Conservation (phyloP, 2,888 invertebrate species). For the Stenolophus ochropezus region DNA sequence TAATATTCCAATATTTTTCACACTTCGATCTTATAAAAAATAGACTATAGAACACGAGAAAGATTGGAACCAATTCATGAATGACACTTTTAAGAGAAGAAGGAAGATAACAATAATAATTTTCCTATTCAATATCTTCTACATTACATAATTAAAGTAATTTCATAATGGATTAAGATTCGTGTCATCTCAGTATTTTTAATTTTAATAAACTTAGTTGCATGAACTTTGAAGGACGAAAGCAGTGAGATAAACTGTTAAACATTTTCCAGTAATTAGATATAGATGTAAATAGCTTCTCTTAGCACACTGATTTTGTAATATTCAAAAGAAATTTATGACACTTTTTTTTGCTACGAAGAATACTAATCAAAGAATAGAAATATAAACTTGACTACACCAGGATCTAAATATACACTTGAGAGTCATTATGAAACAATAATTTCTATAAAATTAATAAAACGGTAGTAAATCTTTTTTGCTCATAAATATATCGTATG, state of each 20-base stretch:
- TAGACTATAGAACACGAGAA: too few species aligned
- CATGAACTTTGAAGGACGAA: background rate
- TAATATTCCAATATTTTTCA: too few species aligned
- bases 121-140: background rate
- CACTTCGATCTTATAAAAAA: too few species aligned
- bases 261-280: background rate
- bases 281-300: background rate
- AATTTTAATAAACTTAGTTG: background rate
- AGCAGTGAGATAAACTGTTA: conserved; percentile 3
- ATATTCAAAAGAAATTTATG: conserved; percentile 5
- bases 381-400: background rate
- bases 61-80: too few species aligned
- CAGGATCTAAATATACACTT: conserved; percentile 9
- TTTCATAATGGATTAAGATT: background rate
- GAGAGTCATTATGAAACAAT: conserved; percentile 5
- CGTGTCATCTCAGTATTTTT: background rate
- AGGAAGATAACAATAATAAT: too few species aligned
- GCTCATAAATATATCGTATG: background rate
- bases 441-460: background rate
- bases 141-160: background rate
- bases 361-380: background rate
- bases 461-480: background rate
- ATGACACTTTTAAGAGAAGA: too few species aligned
- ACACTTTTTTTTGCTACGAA: background rate
- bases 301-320: conserved; percentile 3